Base-by-base conservation (phyloP, 2,888 invertebrate species). In the Brenthis hecate region DNA sequence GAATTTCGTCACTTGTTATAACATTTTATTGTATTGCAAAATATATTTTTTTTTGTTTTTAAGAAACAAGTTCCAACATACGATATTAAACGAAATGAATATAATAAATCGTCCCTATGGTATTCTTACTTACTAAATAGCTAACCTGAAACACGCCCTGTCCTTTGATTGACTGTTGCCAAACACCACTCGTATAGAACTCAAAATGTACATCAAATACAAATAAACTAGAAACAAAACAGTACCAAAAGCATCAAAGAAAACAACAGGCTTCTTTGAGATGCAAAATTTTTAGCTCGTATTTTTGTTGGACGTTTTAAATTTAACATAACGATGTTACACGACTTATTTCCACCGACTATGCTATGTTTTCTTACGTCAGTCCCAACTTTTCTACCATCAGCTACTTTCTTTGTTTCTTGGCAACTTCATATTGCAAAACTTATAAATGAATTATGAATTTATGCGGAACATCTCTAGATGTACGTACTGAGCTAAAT, bases 361-460 rank as follows among this genome's bases (percentile, higher is more conserved):
- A 47, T 13, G 66, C 60, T 66, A 54, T 69, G 57, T 57, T 60
- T 61, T 51, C 48, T 13, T 36, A 43, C 51, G 43, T 66, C 65
- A 62, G 56, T 53, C 23, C 57, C 28, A 69, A 69, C 56, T 70
- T 66, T 62, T 56, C 67, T 50, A 43, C 61, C 55, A 66, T 62
- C 63, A 69, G 56, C 69, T 23, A 55, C 57, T 60, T 32, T 19
- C 54, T 57, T 63, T 65, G 53, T 50, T 69, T 61, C 57, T 60
- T 57, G 57, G 62, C 62, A 65, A 62, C 55, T 72, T 55, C 43
- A 55, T 72, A 56, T 69, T 69, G 58, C 65, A 55, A 55, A 69
- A 67, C 62, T 69, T 68, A 55, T 68, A 68, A 72, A 65, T 63
- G 65, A 67, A 63, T 67, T 68, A 69, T 63, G 57, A 69, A 57